Conservation (phyloP, 2,888 invertebrate species). For the Drosophila eohydei region DNA sequence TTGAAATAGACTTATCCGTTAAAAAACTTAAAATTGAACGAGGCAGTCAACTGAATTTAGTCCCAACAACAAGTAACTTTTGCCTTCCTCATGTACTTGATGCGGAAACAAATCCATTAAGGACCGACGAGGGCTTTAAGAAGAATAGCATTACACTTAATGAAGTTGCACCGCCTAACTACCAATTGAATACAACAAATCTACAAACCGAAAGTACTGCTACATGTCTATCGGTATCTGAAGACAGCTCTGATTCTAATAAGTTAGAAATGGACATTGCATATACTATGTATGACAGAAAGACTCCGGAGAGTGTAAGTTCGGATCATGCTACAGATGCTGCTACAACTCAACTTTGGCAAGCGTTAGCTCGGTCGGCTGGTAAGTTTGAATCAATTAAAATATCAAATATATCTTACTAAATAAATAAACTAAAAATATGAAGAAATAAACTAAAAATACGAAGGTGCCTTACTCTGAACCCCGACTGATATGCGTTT, state of each 20-base stretch:
- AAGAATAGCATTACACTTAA: slow-evolving; percentile 75
- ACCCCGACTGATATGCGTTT: too few species aligned
- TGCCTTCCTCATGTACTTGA: slow-evolving; percentile 66
- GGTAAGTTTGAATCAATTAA: slow-evolving; percentile 64
- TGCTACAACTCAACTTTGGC: slow-evolving; percentile 85
- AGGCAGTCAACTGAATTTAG: slow-evolving; percentile 52
- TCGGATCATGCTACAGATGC: slow-evolving; percentile 85
- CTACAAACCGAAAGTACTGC: slow-evolving; percentile 53
- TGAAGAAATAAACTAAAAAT: too few species aligned
- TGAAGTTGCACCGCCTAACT: slow-evolving; percentile 57
- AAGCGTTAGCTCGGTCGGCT: slow-evolving; percentile 84
- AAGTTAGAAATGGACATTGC: slow-evolving; percentile 75
- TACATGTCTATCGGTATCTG: slow-evolving; percentile 84
- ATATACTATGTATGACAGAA: slow-evolving; percentile 68
- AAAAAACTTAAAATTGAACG: slow-evolving; percentile 73
- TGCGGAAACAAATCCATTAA: slow-evolving; percentile 52
- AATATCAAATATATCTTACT: not conserved
- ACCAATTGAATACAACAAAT: slow-evolving; percentile 46
- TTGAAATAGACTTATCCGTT: slow-evolving; percentile 77
- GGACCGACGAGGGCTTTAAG: slow-evolving; percentile 55
- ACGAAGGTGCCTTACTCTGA: too few species aligned
- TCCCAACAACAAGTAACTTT: slow-evolving; percentile 49
- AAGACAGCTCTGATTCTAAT: slow-evolving; percentile 87
- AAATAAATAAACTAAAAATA: too few species aligned
- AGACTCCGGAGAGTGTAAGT: slow-evolving; percentile 83